Base-by-base conservation (phyloP, 2,797 vertebrate species). In the Fistularia commersonii region DNA sequence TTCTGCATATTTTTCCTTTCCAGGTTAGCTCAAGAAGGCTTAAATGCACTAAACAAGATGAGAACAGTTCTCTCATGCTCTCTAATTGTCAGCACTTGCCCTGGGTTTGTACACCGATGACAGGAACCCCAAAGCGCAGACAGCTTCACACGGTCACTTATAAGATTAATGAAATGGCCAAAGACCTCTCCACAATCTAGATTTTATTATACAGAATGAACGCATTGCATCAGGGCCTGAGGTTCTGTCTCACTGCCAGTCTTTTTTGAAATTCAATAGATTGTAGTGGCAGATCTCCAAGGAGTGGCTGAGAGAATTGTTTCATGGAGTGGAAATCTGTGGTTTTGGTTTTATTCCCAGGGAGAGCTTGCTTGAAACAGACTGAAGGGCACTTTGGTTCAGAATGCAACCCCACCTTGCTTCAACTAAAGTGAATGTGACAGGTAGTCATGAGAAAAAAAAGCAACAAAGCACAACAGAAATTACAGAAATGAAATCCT, bases 291-390 rank as follows among this genome's bases (percentile, higher is more conserved):
- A 75, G 67, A 77, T 80, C 83, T 84, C 79, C 32, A 60, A 76
- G 71, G 80, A 87, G 65, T 57, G 71, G 66, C 69, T 65, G 75
- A 59, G 48, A 66, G 64, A 83, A 83, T 81, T 84, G 83, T 83
- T 84, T 82, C 79, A 80, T 84, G 76, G 80, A 82, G 80, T 85
- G 77, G 79, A 85, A 84, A 69, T 76, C 79, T 72, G 74, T 69
- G 79, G 78, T 78, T 83, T 84, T 61, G 66, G 76, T 75, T 87
- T 76, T 80, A 75, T 82, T 86, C 80, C 82, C 76, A 72, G 68
- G 76, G 75, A 83, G 67, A 44, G 64, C 50, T 76, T 79, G 76
- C 57, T 70, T 34, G 47, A 71, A 23, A 67, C 57, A 75, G 68
- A 83, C 72, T 82, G 74, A 82, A 85, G 78, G 82, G 79, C 81